Base-by-base conservation (phyloP, 1,140 invertebrate genomes). In the Drosophila tristis region DNA sequence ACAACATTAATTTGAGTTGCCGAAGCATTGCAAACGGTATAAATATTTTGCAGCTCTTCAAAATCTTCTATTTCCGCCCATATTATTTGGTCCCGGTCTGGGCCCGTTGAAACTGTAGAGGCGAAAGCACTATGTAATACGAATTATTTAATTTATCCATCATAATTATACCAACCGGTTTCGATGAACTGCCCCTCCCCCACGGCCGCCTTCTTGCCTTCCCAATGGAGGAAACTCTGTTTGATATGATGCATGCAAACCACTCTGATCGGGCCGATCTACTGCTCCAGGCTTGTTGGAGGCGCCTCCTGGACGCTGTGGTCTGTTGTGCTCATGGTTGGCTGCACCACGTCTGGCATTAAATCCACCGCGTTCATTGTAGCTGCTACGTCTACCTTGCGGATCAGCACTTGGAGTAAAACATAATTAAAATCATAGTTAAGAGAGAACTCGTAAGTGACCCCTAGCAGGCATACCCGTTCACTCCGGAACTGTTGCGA, bases 191-290 rank as follows among this genome's bases (percentile, higher is more conserved):
- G 71, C 45, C 25, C 44, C 80, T 53, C 61, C 72, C n/a, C 81
- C 67, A 9, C 68, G 76, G 49, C 51, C 47, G 23, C 78, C 35
- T 13, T 39, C 74, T 9, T 51, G 64, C 50, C 63, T 80, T 15
- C 78, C 81, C 39, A 91, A 47, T 0, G 86, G 80, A 2, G 82
- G 90, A 23, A 91, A 90, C 23, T 91, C 78, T n/a, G 74, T 51
- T 55, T 87, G 81, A 78, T 90, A 89, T 93, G 35, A 29, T 29
- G 93, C 63, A 93, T 93, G 35, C 90, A 80, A 76, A 93, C 93
- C 53, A 92, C 92, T 74, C 16, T 80, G 63, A 92, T 92, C 70
- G 16, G 84, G 67, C 5, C 58, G 45, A 6, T 62, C 44, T 16
- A 58, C 39, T 23, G 61, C 78, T 25, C 65, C 78, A 5, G 73